Percentiles rank a stretch among this genome's conserved stretches.
These are phyloP conservation scores for Rhinophrynus dorsalis DNA, from an alignment of 2,797 vertebrate species.

Conservation along the genomic window DNA sequence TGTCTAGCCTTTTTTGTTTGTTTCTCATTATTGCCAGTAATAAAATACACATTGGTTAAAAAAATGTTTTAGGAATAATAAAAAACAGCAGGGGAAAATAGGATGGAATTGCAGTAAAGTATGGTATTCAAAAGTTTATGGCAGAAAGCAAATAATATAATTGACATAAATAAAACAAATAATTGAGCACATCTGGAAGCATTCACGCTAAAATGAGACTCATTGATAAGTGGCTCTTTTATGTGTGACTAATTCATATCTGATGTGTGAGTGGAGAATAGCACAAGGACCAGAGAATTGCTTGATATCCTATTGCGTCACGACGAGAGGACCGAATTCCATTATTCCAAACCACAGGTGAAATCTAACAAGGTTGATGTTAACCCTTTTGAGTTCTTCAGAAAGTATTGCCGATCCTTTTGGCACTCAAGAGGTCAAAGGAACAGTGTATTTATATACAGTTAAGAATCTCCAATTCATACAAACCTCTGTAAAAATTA, in stretches of 20 bases:
- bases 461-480: no score
- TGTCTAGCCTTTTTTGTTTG: background rate
- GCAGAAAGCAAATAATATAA: constrained; percentile 44
- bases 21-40: constrained; percentile 11
- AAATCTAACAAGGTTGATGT: constrained; percentile 9
- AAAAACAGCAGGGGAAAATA: background rate
- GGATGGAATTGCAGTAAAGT: constrained; percentile 4
- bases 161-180: constrained; percentile 38
- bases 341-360: constrained; percentile 26
- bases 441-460: no score
- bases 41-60: constrained; percentile 24
- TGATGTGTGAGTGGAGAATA: constrained; percentile 31
- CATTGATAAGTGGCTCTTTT: constrained; percentile 32
- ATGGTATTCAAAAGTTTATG: constrained; percentile 26
- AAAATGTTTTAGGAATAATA: constrained; percentile 2
- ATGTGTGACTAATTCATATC: constrained; percentile 45
- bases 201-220: constrained; percentile 21
- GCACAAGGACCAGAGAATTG: constrained; percentile 13
- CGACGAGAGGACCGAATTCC: background rate
- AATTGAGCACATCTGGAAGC: constrained; percentile 38
- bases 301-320: constrained; percentile 8
- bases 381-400: no score
- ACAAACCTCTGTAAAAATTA: no score
- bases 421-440: no score
- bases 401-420: no score